Conservation (phyloP, 2,888 invertebrate species). For the Megaustenia siamemsis region DNA sequence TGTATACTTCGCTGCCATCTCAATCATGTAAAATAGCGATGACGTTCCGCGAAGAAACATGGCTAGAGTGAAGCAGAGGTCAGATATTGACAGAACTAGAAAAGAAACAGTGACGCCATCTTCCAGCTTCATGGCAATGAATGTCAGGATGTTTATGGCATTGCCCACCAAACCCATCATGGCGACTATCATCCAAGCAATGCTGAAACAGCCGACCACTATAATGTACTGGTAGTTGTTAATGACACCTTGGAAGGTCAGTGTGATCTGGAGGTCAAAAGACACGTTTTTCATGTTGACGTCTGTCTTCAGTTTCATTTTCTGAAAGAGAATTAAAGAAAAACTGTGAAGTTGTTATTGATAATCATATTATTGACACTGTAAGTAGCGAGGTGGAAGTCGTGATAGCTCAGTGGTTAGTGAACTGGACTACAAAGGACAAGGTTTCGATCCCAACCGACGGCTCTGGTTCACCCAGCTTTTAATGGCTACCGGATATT, state of each 20-base stretch:
- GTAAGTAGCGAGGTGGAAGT: no score
- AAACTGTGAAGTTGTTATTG: no score
- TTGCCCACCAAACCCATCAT: constrained; percentile 12
- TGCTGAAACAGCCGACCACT: background rate
- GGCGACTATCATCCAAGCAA: background rate
- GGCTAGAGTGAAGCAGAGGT: background rate
- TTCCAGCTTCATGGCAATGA: constrained; percentile 13
- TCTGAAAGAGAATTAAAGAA: no score
- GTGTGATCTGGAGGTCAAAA: background rate
- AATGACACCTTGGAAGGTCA: background rate
- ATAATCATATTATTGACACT: no score
- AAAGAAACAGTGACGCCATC: constrained; percentile 40
- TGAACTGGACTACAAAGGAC: no score
- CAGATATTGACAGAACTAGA: constrained; percentile 15
- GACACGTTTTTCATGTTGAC: background rate
- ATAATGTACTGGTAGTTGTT: constrained; percentile 5
- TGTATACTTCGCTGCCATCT: background rate
- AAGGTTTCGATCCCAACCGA: no score
- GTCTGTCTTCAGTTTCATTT: no score
- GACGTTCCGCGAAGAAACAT: background rate
- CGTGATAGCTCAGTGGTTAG: no score
- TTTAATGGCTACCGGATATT: no score
- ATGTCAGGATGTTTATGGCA: constrained; percentile 27
- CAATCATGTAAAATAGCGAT: background rate
- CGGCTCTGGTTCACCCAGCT: no score